phyloP scores from a whole-genome alignment of 2,113 vertebrate genomes.

The Polypterus senegalus region DNA sequence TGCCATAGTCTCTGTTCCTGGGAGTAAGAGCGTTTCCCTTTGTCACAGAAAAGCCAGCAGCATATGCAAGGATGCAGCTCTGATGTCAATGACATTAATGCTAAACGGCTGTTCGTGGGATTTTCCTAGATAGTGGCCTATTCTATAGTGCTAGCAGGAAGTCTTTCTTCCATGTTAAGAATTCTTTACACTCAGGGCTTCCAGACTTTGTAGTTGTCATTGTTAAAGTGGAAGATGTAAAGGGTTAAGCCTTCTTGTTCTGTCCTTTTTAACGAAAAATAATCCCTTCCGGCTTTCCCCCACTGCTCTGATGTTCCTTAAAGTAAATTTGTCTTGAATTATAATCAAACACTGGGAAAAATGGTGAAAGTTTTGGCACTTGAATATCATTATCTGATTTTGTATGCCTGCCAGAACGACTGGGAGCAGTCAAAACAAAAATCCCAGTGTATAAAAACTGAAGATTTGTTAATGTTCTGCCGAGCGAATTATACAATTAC shows the following conservation, averaged over 20 bases:
- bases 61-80: background rate
- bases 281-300: background rate
- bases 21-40: background rate
- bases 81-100: background rate
- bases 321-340: conserved; percentile 3
- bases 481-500: conserved; percentile 9
- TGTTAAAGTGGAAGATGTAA: background rate
- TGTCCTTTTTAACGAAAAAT: background rate
- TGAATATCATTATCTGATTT: conserved; percentile 74
- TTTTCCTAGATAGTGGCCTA: conserved; percentile 12
- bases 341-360: conserved; percentile 1
- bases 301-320: background rate
- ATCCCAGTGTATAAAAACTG: conserved; percentile 72
- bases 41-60: background rate
- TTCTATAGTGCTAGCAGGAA: conserved; percentile 21
- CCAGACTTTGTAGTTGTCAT: background rate
- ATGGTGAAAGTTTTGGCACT: conserved; percentile 42
- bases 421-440: conserved; percentile 71
- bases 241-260: background rate
- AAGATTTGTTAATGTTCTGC: conserved; percentile 42
- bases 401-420: conserved; percentile 65
- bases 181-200: background rate
- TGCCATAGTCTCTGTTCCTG: background rate
- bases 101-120: background rate
- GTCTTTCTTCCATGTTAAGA: conserved; percentile 13